Evolutionary conservation across 2,888 invertebrate genomes (phyloP).

Genomic region (Stenodera caucasica): DNA sequence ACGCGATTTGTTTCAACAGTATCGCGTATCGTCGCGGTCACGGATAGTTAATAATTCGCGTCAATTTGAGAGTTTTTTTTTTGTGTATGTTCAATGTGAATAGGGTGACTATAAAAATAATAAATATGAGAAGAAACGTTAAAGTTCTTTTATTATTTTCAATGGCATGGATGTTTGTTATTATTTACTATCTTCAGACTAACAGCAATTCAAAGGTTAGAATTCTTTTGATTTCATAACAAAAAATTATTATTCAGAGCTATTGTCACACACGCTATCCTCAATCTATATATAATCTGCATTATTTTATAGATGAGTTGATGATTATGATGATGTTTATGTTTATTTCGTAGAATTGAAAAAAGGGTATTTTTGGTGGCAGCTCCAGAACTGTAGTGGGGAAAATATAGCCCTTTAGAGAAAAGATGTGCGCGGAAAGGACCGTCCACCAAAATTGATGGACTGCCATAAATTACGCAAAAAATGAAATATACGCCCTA

Average conservation of each 20-base stretch:
- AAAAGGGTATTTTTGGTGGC: neutral
- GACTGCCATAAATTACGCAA: neutral
- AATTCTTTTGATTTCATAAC: neutral
- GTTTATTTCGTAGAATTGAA: neutral
- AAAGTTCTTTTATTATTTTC: slow-evolving; percentile 64
- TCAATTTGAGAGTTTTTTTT: neutral
- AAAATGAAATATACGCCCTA: neutral
- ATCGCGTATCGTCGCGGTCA: slow-evolving; percentile 19
- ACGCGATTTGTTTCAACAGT: slow-evolving; percentile 20
- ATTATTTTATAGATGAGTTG: too few relatives aligned
- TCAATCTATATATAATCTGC: too few relatives aligned
- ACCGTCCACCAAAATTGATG: neutral
- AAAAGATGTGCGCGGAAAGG: too few relatives aligned
- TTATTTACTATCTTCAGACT: slow-evolving; percentile 65
- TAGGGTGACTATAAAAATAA: neutral
- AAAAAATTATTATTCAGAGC: too few relatives aligned
- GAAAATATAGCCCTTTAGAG: too few relatives aligned
- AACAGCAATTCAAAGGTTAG: slow-evolving; percentile 61
- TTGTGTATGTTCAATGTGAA: neutral
- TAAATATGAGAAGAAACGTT: slow-evolving; percentile 62
- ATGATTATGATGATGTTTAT: neutral
- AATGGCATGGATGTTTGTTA: slow-evolving; percentile 66
- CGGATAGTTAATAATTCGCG: too few relatives aligned
- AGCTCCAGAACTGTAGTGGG: neutral
- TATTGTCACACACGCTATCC: too few relatives aligned